Percentiles rank a stretch among this genome's conserved stretches.
Conservation (phyloP, 1,140 invertebrate genomes). For the Leguminivora glycinivorella region DNA sequence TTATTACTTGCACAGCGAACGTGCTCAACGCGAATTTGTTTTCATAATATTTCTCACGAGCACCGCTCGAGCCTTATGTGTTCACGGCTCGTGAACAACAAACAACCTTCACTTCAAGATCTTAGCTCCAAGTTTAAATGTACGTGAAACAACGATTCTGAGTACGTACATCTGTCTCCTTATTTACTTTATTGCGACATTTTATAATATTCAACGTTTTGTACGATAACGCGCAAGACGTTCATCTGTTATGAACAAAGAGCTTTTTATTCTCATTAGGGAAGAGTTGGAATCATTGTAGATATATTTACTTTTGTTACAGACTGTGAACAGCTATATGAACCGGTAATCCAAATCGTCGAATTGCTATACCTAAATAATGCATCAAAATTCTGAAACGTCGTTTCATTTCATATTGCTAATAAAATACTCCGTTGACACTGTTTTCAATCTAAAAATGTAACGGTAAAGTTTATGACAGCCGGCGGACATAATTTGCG, state of each 20-base stretch:
- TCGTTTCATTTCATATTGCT: too few species aligned
- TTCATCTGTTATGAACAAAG: conserved; percentile 60
- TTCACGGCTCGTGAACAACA: conserved; percentile 39
- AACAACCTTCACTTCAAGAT: conserved; percentile 38
- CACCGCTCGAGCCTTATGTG: conserved; percentile 60
- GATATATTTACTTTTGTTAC: not conserved
- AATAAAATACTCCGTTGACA: too few species aligned
- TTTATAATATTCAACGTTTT: conserved; percentile 75
- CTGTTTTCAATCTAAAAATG: too few species aligned
- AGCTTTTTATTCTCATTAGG: conserved; percentile 56
- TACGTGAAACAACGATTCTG: not conserved
- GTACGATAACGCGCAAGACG: conserved; percentile 65
- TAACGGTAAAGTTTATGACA: too few species aligned
- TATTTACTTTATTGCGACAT: conserved; percentile 75
- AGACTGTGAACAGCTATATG: not conserved
- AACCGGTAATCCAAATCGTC: not conserved
- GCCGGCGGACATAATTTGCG: too few species aligned
- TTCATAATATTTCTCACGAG: conserved; percentile 76
- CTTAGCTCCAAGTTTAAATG: conserved; percentile 42
- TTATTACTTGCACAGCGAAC: conserved; percentile 74
- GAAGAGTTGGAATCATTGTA: conserved; percentile 29
- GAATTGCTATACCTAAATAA: too few species aligned
- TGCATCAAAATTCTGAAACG: too few species aligned
- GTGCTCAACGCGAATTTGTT: conserved; percentile 77
- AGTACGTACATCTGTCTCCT: conserved; percentile 70